A percentile compares a stretch with the other conserved stretches of the same genome.
Evolutionary conservation across 64 coral and sea anemone species (phyloP).

Genomic region (Porites australiensis): DNA sequence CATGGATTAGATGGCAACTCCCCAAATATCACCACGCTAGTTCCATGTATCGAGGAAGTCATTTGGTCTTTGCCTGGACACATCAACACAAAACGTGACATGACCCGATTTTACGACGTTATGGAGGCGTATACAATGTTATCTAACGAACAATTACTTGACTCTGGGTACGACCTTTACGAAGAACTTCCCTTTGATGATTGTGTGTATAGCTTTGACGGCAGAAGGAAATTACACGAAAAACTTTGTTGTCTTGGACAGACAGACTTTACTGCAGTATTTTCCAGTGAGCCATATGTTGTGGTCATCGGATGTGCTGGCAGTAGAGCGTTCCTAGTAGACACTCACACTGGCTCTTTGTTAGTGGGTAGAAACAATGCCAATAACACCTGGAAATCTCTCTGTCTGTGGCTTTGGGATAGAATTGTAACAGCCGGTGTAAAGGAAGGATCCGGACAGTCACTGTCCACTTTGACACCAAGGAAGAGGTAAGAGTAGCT

Average conservation of each 20-base stretch:
- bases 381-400: background rate
- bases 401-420: background rate
- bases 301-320: too few relatives aligned
- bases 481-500: background rate
- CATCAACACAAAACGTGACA: constrained; percentile 19
- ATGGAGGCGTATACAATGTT: constrained; percentile 65
- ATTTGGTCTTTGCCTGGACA: constrained; percentile 18
- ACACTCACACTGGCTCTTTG: background rate
- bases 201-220: constrained; percentile 28
- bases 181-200: constrained; percentile 71
- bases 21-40: background rate
- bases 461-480: background rate
- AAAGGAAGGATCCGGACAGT: background rate
- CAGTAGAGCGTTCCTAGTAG: too few relatives aligned
- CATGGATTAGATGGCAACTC: background rate
- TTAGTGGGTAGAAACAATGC: too few relatives aligned
- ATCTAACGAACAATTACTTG: background rate
- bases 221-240: constrained; percentile 21
- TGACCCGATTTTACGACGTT: constrained; percentile 20
- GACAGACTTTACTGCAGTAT: background rate
- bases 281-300: too few relatives aligned
- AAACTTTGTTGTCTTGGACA: constrained; percentile 23
- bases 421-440: background rate
- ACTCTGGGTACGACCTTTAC: constrained; percentile 16
- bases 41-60: background rate